Evolutionary conservation across 2,113 vertebrate species (phyloP).

Genomic region (Bungarus multicinctus): DNA sequence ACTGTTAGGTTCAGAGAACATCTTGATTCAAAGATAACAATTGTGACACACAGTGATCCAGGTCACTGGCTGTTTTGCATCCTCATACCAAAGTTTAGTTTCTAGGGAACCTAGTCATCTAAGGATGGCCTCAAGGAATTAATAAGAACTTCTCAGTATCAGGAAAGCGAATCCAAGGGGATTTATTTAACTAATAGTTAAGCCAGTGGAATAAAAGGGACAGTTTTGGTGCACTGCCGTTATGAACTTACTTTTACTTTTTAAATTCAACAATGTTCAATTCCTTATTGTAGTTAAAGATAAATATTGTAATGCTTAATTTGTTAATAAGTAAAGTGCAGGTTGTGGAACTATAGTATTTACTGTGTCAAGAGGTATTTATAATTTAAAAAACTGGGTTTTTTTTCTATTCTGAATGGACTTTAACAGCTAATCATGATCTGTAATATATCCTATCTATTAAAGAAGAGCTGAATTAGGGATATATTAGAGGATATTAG

Average conservation of each 20-base stretch:
- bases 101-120: background rate
- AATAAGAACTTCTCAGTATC: background rate
- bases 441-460: constrained; percentile 14
- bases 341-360: constrained; percentile 19
- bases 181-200: background rate
- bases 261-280: constrained; percentile 15
- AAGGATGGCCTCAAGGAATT: background rate
- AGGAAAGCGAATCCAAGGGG: background rate
- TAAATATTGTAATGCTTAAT: constrained; percentile 17
- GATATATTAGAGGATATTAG: constrained; percentile 16
- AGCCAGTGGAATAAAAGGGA: background rate
- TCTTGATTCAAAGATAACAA: background rate
- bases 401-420: constrained; percentile 26
- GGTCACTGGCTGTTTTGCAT: background rate
- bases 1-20: background rate
- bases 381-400: constrained; percentile 9
- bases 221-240: background rate
- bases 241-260: background rate
- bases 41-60: background rate
- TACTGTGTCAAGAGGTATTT: background rate
- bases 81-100: background rate
- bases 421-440: constrained; percentile 35
- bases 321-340: constrained; percentile 1
- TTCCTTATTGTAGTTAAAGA: constrained; percentile 13
- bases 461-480: constrained; percentile 6